Evolutionary conservation across 2,797 vertebrate genomes (phyloP).

Genomic region (Fratercula arctica): DNA sequence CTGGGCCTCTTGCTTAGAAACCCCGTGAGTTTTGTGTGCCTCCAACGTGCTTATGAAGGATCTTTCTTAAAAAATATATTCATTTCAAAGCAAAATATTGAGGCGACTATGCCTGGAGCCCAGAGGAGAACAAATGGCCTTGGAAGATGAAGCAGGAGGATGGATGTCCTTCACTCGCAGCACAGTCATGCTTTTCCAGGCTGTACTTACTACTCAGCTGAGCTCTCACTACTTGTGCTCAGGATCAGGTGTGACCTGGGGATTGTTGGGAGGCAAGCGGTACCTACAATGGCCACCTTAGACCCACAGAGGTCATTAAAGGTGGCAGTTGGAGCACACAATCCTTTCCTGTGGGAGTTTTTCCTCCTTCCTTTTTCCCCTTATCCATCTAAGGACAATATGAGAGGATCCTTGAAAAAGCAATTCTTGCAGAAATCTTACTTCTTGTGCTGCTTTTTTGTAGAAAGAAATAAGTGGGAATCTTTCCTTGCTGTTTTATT

Average conservation of each 20-base stretch:
- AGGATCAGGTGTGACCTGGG: neutral
- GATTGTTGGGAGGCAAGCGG: neutral
- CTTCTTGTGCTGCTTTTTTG: neutral
- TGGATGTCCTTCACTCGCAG: neutral
- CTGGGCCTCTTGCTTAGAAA: neutral
- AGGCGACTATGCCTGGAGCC: neutral
- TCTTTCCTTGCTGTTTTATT: conserved; percentile 23
- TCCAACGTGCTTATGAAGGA: neutral
- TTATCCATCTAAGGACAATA: neutral
- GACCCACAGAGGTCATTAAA: neutral
- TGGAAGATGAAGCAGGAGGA: neutral
- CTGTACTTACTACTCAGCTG: neutral
- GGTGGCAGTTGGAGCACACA: neutral
- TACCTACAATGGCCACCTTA: neutral
- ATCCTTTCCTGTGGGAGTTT: neutral
- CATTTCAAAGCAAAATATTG: neutral
- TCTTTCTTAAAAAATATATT: neutral
- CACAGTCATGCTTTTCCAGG: neutral
- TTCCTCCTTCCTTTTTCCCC: neutral
- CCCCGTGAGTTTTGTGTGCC: neutral
- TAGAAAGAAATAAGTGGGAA: conserved; percentile 24
- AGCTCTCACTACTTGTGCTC: neutral
- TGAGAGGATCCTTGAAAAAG: conserved; percentile 2
- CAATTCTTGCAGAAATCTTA: neutral
- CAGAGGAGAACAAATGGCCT: neutral